Base-by-base conservation (phyloP, 1,140 invertebrate genomes). In the Tetramorium parvispinum region DNA sequence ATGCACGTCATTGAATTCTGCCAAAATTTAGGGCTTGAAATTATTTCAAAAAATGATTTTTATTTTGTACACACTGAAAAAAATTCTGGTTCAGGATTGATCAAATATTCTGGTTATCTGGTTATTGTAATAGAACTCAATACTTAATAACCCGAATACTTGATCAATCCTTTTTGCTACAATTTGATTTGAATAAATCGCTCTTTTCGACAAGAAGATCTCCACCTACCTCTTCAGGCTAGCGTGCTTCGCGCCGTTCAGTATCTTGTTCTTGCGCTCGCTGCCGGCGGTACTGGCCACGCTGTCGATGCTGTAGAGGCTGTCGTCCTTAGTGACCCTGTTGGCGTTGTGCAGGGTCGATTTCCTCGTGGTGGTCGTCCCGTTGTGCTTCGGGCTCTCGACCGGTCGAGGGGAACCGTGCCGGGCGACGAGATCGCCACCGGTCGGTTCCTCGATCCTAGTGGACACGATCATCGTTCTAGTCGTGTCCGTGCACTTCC, bases 161-260 rank as follows among this genome's bases (percentile, higher is more conserved):
- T 32, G 32, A 32, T 32, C 32, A 4, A 32, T 4, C 32, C 32
- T 32, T 32, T 32, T 4, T 32, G 32, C 0, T 32, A 5, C 6
- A 49, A 21, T 49, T 18, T 27, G 46, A 53, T 4, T 32, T 32
- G 32, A 71, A 32, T n/a, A 37, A 27, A 32, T 53, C 7, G 13
- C 27, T 73, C 68, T 3, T 66, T 40, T 2, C n/a, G 6, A 37
- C n/a, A 40, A 27, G 8, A 21, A 21, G 11, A 75, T 8, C 27
- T 40, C 21, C 61, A 68, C 21, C 91, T 88, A 96, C 96, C 96
- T 95, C 89, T 96, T 96, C 82, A 96, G 95, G 88, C 94, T 95
- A 43, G 95, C 94, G 81, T 96, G 95, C 90, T 96, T 96, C 53
- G 95, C 94, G 11, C 94, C 95, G 86, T 95, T 95, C 85, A 94